Conservation (phyloP, 1,140 invertebrate genomes). For the Penaeus indicus region DNA sequence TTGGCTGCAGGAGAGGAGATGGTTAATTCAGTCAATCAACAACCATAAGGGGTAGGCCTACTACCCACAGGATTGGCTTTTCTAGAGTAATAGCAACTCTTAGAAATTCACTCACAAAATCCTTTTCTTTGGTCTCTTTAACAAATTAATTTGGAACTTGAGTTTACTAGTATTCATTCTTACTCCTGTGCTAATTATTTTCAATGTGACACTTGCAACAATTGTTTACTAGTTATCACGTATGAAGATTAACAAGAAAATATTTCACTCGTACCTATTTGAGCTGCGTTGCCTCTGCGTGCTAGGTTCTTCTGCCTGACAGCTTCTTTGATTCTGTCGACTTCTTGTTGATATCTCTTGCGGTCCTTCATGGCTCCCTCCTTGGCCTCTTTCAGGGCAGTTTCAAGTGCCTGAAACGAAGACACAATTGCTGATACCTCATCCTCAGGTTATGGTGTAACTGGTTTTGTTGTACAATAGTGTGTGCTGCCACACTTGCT, state of each 20-base stretch:
- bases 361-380: slow-evolving; percentile 99
- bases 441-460: no score
- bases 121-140: not conserved
- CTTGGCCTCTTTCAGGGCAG: slow-evolving; percentile 97
- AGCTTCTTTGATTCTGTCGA: slow-evolving; percentile 58
- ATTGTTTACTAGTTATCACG: slow-evolving; percentile 96
- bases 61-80: not conserved
- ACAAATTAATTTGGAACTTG: not conserved
- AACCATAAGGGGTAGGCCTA: not conserved
- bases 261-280: slow-evolving; percentile 79
- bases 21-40: not conserved
- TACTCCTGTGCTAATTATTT: not conserved
- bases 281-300: slow-evolving; percentile 49
- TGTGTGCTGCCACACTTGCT: no score
- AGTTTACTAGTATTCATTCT: slow-evolving; percentile 71
- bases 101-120: not conserved
- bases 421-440: not conserved
- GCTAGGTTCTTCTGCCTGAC: slow-evolving; percentile 58
- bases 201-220: slow-evolving; percentile 86
- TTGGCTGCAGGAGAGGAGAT: slow-evolving; percentile 79
- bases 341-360: slow-evolving; percentile 97
- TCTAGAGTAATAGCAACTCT: no score
- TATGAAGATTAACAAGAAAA: slow-evolving; percentile 98
- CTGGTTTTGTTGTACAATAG: no score
- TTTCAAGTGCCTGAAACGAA: slow-evolving; percentile 82